Conservation (phyloP, 37 sponge, comb jelly and placozoan species). For the Theonella swinhoei region DNA sequence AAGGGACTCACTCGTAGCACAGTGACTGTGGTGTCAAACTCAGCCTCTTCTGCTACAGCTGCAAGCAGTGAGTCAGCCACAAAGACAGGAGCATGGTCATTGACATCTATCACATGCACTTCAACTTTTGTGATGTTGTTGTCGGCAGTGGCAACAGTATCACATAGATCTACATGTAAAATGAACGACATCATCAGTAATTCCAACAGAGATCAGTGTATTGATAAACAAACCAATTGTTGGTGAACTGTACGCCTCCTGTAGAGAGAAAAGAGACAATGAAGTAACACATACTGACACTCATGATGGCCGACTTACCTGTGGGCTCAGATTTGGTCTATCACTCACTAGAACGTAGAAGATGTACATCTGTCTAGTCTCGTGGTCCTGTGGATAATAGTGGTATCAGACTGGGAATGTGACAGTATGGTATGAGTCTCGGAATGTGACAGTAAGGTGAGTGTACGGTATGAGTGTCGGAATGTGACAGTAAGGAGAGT, state of each 20-base stretch:
- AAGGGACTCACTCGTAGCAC: too few relatives aligned
- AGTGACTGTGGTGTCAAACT: conserved; percentile 31
- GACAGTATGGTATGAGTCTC: not conserved
- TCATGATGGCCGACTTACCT: not conserved
- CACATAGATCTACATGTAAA: not conserved
- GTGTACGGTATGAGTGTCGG: not conserved
- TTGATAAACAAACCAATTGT: not conserved
- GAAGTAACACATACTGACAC: not conserved
- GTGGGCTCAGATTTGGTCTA: not conserved
- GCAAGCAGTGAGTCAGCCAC: conserved; percentile 8
- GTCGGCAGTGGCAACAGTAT: not conserved
- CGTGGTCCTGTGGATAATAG: not conserved
- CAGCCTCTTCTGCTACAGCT: conserved; percentile 30
- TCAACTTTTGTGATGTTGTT: not conserved
- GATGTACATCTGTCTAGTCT: not conserved
- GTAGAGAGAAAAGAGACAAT: not conserved
- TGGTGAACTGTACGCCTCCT: not conserved
- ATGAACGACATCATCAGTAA: not conserved
- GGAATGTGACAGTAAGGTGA: not conserved
- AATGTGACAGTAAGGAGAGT: not conserved
- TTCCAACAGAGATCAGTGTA: too few relatives aligned
- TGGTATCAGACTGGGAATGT: not conserved
- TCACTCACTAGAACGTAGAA: not conserved
- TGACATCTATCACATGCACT: conserved; percentile 28
- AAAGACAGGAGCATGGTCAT: conserved; percentile 42